Evolutionary conservation across 2,113 vertebrate genomes (phyloP).

Genomic region (Sylvietta virens): DNA sequence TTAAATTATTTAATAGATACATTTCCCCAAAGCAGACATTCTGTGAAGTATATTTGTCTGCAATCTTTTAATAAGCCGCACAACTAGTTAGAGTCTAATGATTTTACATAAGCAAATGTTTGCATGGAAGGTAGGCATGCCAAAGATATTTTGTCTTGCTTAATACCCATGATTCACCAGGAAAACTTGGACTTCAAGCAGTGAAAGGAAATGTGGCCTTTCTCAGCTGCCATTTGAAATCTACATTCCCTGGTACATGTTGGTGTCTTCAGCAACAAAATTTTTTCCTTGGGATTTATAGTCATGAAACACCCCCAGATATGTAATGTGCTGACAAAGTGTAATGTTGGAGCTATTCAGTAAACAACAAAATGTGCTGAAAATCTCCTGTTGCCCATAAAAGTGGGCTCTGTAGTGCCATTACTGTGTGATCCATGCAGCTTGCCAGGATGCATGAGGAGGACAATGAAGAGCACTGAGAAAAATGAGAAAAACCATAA

Average conservation of each 20-base stretch:
- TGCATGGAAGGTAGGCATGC: not conserved
- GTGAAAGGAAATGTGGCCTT: not conserved
- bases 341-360: not conserved
- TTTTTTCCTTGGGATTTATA: not conserved
- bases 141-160: not conserved
- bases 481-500: not conserved
- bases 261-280: not conserved
- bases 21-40: not conserved
- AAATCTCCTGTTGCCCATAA: not conserved
- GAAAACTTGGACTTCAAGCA: not conserved
- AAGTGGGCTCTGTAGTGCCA: not conserved
- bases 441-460: not conserved
- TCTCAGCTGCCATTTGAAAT: not conserved
- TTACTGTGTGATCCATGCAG: not conserved
- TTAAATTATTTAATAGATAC: not conserved
- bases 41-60: not conserved
- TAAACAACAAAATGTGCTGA: not conserved
- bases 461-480: not conserved
- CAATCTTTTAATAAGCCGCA: not conserved
- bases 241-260: not conserved
- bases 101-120: not conserved
- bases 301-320: too few species aligned
- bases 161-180: not conserved
- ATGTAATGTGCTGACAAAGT: not conserved
- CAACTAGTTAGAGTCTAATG: not conserved